Base-by-base conservation (phyloP, 2,888 invertebrate genomes). In the Dioctria rufipes region DNA sequence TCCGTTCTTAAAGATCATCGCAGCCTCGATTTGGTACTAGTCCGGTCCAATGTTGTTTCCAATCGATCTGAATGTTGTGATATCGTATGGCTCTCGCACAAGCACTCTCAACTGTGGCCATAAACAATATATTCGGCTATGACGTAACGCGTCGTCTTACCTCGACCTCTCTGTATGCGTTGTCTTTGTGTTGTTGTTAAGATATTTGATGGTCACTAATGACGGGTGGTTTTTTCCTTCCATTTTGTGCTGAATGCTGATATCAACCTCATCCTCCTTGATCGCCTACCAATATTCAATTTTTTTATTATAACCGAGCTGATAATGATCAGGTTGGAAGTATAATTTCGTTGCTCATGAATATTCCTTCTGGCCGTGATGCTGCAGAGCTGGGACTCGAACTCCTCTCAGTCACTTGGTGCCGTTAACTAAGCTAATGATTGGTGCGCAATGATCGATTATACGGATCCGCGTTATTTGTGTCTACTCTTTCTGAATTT, bases 351-450 rank as follows among this genome's bases (percentile, higher is more conserved):
- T 63, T 61, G 49, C 77, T 77, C 63, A 77, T 77, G 77, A 77
- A 77, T 77, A 63, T 77, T 77, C 77, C 46, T 63, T n/a, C 61
- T 63, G 42, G 60, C 37, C 42, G 46, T 25, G 2, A 25, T 77
- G 54, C 49, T 61, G 75, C 25, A 25, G 63, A 46, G 77, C 49
- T 40, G 3, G 42, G 60, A 4, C 13, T 39, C 63, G 37, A 37
- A 46, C 13, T 25, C 25, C 25, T 40, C 42, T 42, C 77, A n/a
- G 77, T 63, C 58, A 73, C 58, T 73, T 40, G 42, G 60, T 73
- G 73, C 77, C 77, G 77, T 77, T 77, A 77, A 77, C 77, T 63
- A 49, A 77, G 61, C 63, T 77, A 77, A 77, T 77, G 63, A 77
- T 77, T 46, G 63, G 63, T 77, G 46, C 63, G 63, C 63, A 61